Evolutionary conservation across 2,113 vertebrate species (phyloP).

Genomic region (Cebus imitator): DNA sequence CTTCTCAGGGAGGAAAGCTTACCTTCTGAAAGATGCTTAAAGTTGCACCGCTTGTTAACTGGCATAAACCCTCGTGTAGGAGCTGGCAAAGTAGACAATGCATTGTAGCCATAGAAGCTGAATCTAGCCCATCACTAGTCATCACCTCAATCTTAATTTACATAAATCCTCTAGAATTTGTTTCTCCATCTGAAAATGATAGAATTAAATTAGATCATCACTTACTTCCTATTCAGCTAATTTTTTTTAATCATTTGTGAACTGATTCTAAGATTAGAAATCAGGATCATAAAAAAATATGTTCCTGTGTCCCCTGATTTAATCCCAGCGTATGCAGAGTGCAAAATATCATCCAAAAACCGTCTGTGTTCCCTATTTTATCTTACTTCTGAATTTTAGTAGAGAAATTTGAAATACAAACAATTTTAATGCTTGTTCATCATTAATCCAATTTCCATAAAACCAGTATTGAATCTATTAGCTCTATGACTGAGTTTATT

Average conservation of each 20-base stretch:
- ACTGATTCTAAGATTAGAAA: background rate
- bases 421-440: conserved; percentile 6
- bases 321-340: background rate
- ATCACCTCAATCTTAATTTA: background rate
- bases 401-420: conserved; percentile 52
- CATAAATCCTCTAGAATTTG: background rate
- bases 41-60: background rate
- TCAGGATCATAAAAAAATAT: background rate
- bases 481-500: background rate
- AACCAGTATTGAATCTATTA: background rate
- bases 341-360: background rate
- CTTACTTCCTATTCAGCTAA: background rate
- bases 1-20: background rate
- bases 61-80: fast-evolving
- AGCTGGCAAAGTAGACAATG: fast-evolving
- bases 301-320: background rate
- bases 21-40: background rate
- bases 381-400: background rate
- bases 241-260: background rate
- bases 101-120: fast-evolving
- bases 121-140: fast-evolving
- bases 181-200: background rate
- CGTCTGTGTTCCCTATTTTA: background rate
- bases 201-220: background rate
- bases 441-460: conserved; percentile 31